A percentile compares a stretch with the other conserved stretches of the same genome.
Conservation (phyloP, 2,888 invertebrate genomes). For the Clitarchus hookeri region DNA sequence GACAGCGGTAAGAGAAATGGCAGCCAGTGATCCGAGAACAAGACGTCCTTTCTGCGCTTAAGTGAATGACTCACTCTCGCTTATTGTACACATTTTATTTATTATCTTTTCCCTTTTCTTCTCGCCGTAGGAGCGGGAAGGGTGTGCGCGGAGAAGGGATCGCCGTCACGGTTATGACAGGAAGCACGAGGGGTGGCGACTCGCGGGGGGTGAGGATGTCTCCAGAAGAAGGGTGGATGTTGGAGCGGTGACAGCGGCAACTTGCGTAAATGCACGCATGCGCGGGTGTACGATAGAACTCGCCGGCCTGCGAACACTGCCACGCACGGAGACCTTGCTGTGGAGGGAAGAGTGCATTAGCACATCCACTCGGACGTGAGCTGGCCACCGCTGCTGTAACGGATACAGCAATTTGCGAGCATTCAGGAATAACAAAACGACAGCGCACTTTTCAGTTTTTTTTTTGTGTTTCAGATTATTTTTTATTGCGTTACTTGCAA, state of each 20-base stretch:
- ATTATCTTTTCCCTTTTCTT: slow-evolving; percentile 19
- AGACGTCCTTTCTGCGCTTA: slow-evolving; percentile 4
- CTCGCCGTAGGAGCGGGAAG: not conserved
- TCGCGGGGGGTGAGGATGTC: not conserved
- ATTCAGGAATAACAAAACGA: no score
- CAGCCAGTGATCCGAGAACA: slow-evolving; percentile 22
- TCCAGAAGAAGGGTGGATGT: not conserved
- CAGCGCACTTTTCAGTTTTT: no score
- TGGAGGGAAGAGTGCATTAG: not conserved
- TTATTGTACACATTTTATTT: slow-evolving; percentile 27
- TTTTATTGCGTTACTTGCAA: no score
- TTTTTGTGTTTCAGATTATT: no score
- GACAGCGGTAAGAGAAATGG: slow-evolving; percentile 23
- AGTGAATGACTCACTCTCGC: slow-evolving; percentile 25
- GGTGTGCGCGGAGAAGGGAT: not conserved
- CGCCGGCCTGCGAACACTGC: no score
- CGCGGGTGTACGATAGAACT: not conserved
- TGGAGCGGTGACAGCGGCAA: not conserved
- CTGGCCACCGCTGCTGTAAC: no score
- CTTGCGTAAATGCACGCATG: not conserved
- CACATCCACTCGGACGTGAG: no score
- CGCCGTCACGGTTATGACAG: slow-evolving; percentile 24
- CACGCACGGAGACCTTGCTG: not conserved
- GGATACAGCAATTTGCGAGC: no score
- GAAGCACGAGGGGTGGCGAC: not conserved